Conservation (phyloP, 2,113 vertebrate genomes). For the Cacatua alba region DNA sequence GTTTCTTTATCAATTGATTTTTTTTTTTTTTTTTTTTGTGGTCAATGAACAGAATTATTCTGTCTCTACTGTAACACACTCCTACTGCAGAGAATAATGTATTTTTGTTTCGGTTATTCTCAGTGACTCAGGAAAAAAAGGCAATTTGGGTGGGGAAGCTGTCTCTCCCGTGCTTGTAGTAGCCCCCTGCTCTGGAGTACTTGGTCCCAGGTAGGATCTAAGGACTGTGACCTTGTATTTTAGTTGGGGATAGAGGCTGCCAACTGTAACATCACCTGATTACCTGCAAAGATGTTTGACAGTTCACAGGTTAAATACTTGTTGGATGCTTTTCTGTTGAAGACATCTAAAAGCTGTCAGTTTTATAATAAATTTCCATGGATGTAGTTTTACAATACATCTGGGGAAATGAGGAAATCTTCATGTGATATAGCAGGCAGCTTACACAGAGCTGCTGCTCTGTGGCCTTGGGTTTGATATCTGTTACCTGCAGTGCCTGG, state of each 20-base stretch:
- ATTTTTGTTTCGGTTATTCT: background rate
- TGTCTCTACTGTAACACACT: accelerated
- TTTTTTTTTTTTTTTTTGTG: background rate
- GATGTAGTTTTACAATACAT: background rate
- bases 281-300: background rate
- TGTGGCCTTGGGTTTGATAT: accelerated
- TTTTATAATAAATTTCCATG: background rate
- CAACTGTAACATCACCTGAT: background rate
- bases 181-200: background rate
- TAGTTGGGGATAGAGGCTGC: background rate
- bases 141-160: accelerated
- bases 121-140: background rate
- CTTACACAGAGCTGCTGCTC: background rate
- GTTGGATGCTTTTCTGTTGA: background rate
- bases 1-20: background rate
- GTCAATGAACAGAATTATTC: background rate
- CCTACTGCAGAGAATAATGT: background rate
- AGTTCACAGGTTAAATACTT: background rate
- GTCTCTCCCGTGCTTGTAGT: accelerated
- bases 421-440: background rate
- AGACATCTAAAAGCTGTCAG: background rate
- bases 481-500: background rate
- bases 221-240: background rate
- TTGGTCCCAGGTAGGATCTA: accelerated
- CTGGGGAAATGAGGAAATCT: background rate